A percentile compares a stretch with the other conserved stretches of the same genome.
phyloP scores from a whole-genome alignment of 2,888 invertebrate genomes.

The Orthonychiurus folsomi region DNA sequence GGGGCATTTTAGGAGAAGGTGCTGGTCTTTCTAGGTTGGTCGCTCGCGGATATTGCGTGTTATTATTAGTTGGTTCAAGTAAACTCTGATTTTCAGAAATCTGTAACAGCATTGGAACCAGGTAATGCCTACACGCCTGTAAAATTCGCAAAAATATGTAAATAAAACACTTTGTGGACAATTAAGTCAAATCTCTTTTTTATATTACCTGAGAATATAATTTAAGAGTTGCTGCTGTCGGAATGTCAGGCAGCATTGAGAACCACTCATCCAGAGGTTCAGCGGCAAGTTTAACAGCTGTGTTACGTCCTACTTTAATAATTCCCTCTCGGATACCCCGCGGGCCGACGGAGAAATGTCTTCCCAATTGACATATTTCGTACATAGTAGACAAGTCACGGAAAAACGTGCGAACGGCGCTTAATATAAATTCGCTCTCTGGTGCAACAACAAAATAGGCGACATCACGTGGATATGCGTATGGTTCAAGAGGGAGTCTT shows the following conservation, averaged over 20 bases:
- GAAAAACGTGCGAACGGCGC: conserved; percentile 76
- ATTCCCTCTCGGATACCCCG: conserved; percentile 78
- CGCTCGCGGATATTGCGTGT: conserved; percentile 40
- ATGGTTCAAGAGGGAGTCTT: conserved; percentile 90
- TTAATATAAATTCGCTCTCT: conserved; percentile 73
- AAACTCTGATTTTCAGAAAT: conserved; percentile 65
- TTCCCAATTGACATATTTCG: conserved; percentile 81
- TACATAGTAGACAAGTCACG: conserved; percentile 86
- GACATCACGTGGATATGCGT: conserved; percentile 86
- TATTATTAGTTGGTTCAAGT: conserved; percentile 55
- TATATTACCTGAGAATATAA: conserved; percentile 66
- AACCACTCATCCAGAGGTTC: conserved; percentile 82
- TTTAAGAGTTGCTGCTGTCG: conserved; percentile 70
- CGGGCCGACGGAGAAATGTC: conserved; percentile 83
- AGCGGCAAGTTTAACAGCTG: conserved; percentile 54
- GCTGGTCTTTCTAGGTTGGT: conserved; percentile 44
- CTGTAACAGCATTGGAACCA: conserved; percentile 66
- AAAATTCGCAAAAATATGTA: conserved; percentile 18
- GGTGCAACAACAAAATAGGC: conserved; percentile 91
- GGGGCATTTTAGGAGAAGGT: conserved; percentile 47
- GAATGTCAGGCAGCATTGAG: conserved; percentile 67
- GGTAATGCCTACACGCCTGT: conserved; percentile 60
- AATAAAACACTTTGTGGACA: background rate
- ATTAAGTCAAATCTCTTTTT: background rate
- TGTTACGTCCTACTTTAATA: conserved; percentile 64